A percentile compares a stretch with the other conserved stretches of the same genome.
These are phyloP conservation scores for Alloscopus bannaensis DNA, from an alignment of 2,888 invertebrate genomes.

Conservation along the genomic window DNA sequence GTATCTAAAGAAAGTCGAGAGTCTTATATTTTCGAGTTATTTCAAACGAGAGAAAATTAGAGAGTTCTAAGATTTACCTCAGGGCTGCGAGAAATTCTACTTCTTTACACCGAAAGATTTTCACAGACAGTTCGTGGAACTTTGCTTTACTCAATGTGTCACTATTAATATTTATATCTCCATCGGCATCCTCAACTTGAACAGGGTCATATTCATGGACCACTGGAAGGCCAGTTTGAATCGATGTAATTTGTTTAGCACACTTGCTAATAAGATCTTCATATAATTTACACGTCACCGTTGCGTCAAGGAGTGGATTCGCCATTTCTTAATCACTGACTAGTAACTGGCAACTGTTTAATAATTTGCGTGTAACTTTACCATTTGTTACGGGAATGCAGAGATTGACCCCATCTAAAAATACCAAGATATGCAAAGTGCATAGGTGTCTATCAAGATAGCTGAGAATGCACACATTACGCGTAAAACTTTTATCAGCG, in stretches of 20 bases:
- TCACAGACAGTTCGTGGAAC: background rate
- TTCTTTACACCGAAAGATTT: background rate
- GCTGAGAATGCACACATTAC: too few relatives aligned
- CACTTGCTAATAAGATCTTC: slow-evolving; percentile 3
- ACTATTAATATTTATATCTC: background rate
- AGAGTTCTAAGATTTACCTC: background rate
- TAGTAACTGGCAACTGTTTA: too few relatives aligned
- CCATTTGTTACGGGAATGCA: too few relatives aligned
- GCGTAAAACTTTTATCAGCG: too few relatives aligned
- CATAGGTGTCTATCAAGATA: too few relatives aligned
- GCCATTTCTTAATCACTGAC: too few relatives aligned
- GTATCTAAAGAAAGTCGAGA: background rate
- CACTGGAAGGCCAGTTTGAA: background rate
- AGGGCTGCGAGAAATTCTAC: background rate
- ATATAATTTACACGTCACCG: background rate
- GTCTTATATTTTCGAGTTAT: background rate
- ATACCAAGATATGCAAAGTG: too few relatives aligned
- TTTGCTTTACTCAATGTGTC: background rate
- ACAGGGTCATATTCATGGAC: background rate
- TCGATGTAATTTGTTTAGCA: background rate
- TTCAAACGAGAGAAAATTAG: too few relatives aligned
- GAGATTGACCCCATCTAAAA: too few relatives aligned
- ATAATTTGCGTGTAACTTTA: too few relatives aligned
- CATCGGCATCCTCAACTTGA: background rate
- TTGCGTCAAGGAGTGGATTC: background rate